Evolutionary conservation across 2,888 invertebrate species (phyloP).

Genomic region (Pachliopta kotzebuea): DNA sequence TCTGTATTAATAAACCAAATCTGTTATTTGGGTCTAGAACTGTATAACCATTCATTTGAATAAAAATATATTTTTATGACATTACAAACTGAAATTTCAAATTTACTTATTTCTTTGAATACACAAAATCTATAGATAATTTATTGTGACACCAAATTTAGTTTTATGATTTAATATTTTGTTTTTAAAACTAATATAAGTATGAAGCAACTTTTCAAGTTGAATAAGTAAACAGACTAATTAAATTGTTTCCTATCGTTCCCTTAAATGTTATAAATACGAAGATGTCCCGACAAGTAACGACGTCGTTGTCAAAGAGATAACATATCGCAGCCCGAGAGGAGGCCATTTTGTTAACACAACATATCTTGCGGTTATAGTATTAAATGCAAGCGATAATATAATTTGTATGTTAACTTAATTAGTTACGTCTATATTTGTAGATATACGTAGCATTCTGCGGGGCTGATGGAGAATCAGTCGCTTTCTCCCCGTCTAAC

Average conservation of each 20-base stretch:
- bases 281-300: slow-evolving; percentile 23
- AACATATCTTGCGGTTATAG: slow-evolving; percentile 30
- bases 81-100: too few species aligned
- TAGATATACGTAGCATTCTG: slow-evolving; percentile 1
- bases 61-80: too few species aligned
- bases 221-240: neutral
- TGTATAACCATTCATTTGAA: too few species aligned
- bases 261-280: neutral
- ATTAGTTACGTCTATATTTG: slow-evolving; percentile 5
- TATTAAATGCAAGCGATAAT: slow-evolving; percentile 8
- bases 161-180: neutral
- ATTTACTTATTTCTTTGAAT: too few species aligned
- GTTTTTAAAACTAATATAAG: neutral
- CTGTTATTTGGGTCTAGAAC: too few species aligned
- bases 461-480: slow-evolving; percentile 5
- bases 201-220: neutral
- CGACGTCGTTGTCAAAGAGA: slow-evolving; percentile 38
- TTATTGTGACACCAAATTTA: neutral
- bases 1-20: too few species aligned
- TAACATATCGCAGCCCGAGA: slow-evolving; percentile 42
- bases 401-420: slow-evolving; percentile 21
- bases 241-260: slow-evolving; percentile 6
- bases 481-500: slow-evolving; percentile 18
- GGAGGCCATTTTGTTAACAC: slow-evolving; percentile 44
- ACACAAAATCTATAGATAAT: too few species aligned